Base-by-base conservation (phyloP, 1,140 invertebrate genomes). In the Drosophila sechellia region DNA sequence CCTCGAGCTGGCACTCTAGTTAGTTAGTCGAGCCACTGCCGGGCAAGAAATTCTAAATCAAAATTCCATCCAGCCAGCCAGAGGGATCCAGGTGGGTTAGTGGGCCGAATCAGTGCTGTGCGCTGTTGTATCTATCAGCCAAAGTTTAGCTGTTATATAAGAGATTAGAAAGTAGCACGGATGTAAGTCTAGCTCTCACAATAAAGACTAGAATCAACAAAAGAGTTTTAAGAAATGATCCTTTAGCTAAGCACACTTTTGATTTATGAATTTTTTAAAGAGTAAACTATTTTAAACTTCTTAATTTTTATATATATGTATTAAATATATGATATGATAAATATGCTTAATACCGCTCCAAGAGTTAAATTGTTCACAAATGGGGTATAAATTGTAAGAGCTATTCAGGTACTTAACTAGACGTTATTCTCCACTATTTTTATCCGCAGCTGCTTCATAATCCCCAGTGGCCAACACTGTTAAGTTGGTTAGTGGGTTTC, bases 21-120 rank as follows among this genome's bases (percentile, higher is more conserved):
- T 80, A 79, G 81, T 85, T 84, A 80, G 77, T 80, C 63, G 61
- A 17, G 59, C 46, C 46, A 72, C 40, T 48, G 60, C 20, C 50
- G 43, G 54, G 72, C 72, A 77, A 69, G 72, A 81, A 87, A 87
- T 71, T 79, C 75, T 89, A 86, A 87, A 86, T 86, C 84, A 86
- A 76, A 86, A 86, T 86, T 87, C 61, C 55, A 64, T 35, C 65
- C 75, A 49, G 79, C 52, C 65, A 76, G 71, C 52, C 48, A 55
- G 48, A 57, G 65, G 55, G 56, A 72, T 66, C 45, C 49, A 71
- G 68, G 68, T 70, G 65, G 66, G 35, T 49, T 48, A 42, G 17
- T 69, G 42, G 37, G 60, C 43, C 65, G 50, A 17, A 5, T 22
- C 43, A 58, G 56, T 37, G 64, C n/a, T 35, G 40, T 6, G 6